phyloP scores from a whole-genome alignment of 1,140 invertebrate species.

The Andrena cerasifolii region DNA sequence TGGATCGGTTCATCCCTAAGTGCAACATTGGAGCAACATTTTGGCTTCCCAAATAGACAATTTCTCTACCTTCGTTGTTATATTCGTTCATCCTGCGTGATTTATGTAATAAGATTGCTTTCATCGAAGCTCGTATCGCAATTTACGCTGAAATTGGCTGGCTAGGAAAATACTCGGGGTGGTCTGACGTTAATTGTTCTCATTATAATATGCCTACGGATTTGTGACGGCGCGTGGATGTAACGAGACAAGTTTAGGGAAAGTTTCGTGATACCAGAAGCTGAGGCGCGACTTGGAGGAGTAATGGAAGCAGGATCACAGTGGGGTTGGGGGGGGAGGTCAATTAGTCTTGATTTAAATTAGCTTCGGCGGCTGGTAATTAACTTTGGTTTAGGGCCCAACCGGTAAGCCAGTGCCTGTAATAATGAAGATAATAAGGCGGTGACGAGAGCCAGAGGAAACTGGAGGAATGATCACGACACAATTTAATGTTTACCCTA shows the following conservation, averaged over 20 bases:
- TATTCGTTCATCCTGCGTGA: too few relatives aligned
- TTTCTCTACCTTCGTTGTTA: too few relatives aligned
- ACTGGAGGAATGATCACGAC: too few relatives aligned
- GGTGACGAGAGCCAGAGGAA: too few relatives aligned
- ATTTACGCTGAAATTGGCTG: too few relatives aligned
- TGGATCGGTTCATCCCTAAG: too few relatives aligned
- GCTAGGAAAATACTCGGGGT: not conserved
- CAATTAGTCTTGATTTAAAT: slow-evolving; percentile 81
- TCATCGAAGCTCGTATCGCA: too few relatives aligned
- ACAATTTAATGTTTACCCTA: too few relatives aligned
- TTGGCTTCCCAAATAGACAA: too few relatives aligned
- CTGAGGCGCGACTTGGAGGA: slow-evolving; percentile 32
- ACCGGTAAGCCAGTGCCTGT: slow-evolving; percentile 60
- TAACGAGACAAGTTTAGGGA: slow-evolving; percentile 69
- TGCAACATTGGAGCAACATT: too few relatives aligned
- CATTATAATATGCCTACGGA: slow-evolving; percentile 9
- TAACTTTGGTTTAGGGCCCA: slow-evolving; percentile 74
- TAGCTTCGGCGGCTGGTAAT: slow-evolving; percentile 75
- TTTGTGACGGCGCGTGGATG: slow-evolving; percentile 17
- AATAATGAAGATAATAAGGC: slow-evolving; percentile 71
- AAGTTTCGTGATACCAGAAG: slow-evolving; percentile 73
- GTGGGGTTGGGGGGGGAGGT: slow-evolving; percentile 57
- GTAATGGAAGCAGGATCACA: slow-evolving; percentile 48
- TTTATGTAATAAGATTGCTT: too few relatives aligned
- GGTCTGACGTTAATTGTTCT: not conserved